Base-by-base conservation (phyloP, 2,888 invertebrate species). In the Sclerodermus sp. region DNA sequence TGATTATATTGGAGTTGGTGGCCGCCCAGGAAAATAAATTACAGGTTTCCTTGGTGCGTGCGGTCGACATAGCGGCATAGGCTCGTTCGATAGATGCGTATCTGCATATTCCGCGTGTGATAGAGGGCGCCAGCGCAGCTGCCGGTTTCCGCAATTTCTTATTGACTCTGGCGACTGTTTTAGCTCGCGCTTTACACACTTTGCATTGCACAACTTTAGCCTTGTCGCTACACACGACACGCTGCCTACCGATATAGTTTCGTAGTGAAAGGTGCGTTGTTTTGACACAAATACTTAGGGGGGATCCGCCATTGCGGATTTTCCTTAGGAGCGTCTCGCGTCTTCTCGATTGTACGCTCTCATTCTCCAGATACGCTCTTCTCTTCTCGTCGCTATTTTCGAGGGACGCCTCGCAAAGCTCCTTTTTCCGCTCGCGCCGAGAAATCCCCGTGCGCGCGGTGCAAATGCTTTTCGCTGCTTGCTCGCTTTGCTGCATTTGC, bases 41-140 rank as follows among this genome's bases (percentile, higher is more conserved):
- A 73, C 69, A 68, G 74, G 75, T 73, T 73, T 71, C 63, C 66
- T 66, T 60, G 69, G 66, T 64, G 68, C 66, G 68, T 70, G 68
- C 66, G 66, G 67, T 71, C 71, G 61, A 68, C 72, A 69, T 66
- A 71, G 69, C 65, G 54, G 62, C 68, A 73, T 74, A 73, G 72
- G 72, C 64, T 58, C 68, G 69, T 73, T 73, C 71, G 73, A 74
- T 73, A 74, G 75, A 75, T 76, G 64, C 60, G 68, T 68, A 76
- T 75, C 75, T 60, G 67, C 60, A 51, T 60, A 59, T 63, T 64
- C 62, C 65, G 64, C 62, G 62, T 64, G 12, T n/a, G 60, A 66
- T 63, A 69, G 69, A 68, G 66, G 68, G 68, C 68, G 68, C 67
- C 67, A 70, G 59, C 40, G 49, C 67, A 66, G 64, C 70, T 71